phyloP scores from a whole-genome alignment of 1,140 invertebrate genomes.

The Hyposmocoma kahamanoa region DNA sequence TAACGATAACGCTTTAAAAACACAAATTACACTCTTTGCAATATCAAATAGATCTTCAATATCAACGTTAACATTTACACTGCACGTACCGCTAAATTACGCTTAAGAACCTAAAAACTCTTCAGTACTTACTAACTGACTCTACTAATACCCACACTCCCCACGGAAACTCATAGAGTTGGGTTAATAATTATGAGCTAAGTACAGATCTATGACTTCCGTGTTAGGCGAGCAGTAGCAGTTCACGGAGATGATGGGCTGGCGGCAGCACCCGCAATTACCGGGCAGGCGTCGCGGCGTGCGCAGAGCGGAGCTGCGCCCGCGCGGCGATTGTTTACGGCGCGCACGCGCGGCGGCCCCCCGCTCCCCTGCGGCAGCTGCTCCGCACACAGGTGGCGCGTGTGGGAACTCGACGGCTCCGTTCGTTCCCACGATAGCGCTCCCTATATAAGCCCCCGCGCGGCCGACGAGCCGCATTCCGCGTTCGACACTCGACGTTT shows the following conservation, averaged over 20 bases:
- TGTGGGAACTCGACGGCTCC: slow-evolving; percentile 74
- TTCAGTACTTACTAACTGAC: not conserved
- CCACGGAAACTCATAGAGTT: not conserved
- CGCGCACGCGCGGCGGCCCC: slow-evolving; percentile 63
- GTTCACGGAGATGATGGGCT: slow-evolving; percentile 16
- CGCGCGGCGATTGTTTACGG: slow-evolving; percentile 65
- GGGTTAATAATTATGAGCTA: slow-evolving; percentile 8
- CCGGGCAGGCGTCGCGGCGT: slow-evolving; percentile 48
- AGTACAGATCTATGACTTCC: not conserved
- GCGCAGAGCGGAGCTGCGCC: slow-evolving; percentile 23
- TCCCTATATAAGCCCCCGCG: slow-evolving; percentile 74
- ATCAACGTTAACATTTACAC: not conserved
- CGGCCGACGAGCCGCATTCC: slow-evolving; percentile 66
- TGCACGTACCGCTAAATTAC: not conserved
- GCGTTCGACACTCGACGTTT: slow-evolving; percentile 67
- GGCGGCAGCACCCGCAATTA: slow-evolving; percentile 40
- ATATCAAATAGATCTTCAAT: not conserved
- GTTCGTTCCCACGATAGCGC: slow-evolving; percentile 71
- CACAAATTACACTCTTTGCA: not conserved
- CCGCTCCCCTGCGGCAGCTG: slow-evolving; percentile 66
- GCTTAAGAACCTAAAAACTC: not conserved
- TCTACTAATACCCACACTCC: not conserved
- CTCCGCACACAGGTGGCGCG: slow-evolving; percentile 70
- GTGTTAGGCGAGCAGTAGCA: slow-evolving; percentile 23
- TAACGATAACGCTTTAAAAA: slow-evolving; percentile 11